A percentile compares a stretch with the other conserved stretches of the same genome.
Conservation (phyloP, 2,888 invertebrate genomes). For the Polymixis flavicincta region DNA sequence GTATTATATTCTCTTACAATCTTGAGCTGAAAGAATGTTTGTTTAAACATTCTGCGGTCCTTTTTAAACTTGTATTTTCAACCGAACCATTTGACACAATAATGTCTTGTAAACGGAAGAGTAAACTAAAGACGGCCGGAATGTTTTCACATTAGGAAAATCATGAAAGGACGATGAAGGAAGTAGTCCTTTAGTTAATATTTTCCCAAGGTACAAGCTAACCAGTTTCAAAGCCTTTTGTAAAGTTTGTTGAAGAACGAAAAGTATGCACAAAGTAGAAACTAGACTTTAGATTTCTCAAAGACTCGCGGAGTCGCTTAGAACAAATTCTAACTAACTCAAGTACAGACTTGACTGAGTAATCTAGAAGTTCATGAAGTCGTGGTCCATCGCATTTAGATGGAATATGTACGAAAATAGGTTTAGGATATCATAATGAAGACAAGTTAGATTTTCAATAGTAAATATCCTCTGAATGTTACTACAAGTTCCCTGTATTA, state of each 20-base stretch:
- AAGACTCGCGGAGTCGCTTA: neutral
- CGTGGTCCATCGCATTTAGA: neutral
- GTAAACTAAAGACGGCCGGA: neutral
- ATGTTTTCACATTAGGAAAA: neutral
- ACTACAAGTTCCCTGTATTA: too few relatives aligned
- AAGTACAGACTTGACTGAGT: neutral
- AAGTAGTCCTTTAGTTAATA: neutral
- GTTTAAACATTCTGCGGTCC: neutral
- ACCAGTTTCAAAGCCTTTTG: slow-evolving; percentile 24
- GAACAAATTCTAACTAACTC: neutral
- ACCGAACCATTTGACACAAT: neutral
- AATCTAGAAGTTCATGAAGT: neutral
- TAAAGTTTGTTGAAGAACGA: neutral
- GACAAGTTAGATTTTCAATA: neutral
- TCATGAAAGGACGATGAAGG: too few relatives aligned
- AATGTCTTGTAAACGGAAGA: neutral
- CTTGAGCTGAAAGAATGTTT: neutral
- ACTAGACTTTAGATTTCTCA: slow-evolving; percentile 1
- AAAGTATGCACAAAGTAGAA: slow-evolving; percentile 7
- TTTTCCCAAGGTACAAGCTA: neutral
- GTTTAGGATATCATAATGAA: neutral
- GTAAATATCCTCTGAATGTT: too few relatives aligned
- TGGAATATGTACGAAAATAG: neutral
- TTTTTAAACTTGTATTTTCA: neutral
- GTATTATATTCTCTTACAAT: neutral